These are phyloP conservation scores for Ciconia nigra DNA, from an alignment of 2,797 vertebrate genomes.

Conservation along the genomic window DNA sequence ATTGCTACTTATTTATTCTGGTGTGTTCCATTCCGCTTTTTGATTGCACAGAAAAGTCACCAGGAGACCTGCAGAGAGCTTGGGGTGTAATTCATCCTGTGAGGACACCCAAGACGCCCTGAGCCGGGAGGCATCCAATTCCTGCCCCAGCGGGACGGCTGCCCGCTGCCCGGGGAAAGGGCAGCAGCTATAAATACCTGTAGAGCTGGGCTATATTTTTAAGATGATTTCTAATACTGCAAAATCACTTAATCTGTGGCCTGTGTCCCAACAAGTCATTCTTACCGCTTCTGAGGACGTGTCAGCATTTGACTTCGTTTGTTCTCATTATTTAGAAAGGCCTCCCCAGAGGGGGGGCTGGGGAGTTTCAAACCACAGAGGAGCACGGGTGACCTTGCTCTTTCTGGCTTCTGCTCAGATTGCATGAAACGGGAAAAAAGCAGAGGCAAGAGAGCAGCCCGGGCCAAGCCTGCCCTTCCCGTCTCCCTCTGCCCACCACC, in stretches of 20 bases:
- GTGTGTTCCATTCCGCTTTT: background rate
- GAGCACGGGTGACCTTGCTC: background rate
- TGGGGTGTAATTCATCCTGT: background rate
- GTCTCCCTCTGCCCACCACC: fast-evolving
- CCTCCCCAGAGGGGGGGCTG: background rate
- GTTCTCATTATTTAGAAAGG: background rate
- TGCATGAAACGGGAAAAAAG: background rate
- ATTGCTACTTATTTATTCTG: background rate
- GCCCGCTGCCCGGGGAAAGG: background rate
- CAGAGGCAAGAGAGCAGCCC: background rate
- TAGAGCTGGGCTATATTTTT: background rate
- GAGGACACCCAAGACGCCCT: background rate
- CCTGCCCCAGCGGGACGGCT: background rate
- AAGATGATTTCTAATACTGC: background rate
- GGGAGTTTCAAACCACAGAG: background rate
- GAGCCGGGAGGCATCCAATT: background rate
- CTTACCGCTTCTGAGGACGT: background rate
- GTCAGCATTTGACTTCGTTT: background rate
- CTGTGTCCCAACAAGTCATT: background rate
- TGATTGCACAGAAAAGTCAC: background rate
- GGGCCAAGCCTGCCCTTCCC: background rate
- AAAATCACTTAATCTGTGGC: background rate
- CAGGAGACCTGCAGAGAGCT: background rate
- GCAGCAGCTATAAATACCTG: constrained; percentile 14
- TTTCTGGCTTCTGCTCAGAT: background rate